Conservation (phyloP, 2,888 invertebrate genomes). For the Melinopterus prodromus region DNA sequence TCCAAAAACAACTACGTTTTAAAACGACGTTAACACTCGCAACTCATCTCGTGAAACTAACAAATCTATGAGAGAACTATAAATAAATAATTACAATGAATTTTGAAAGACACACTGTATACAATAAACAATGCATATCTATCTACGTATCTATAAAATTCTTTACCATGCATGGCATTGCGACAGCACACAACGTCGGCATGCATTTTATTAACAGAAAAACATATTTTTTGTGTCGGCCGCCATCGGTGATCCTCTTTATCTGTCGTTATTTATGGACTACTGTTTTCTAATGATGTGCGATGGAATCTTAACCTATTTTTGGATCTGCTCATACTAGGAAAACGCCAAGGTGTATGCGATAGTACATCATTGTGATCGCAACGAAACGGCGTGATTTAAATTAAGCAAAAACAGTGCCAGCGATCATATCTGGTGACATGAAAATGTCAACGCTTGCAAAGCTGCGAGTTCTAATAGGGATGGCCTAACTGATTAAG, state of each 20-base stretch:
- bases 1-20: too few species aligned
- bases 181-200: not conserved
- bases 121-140: not conserved
- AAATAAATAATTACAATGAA: too few species aligned
- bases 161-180: not conserved
- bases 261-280: not conserved
- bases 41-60: too few species aligned
- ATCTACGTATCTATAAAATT: not conserved
- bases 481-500: not conserved
- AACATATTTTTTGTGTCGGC: not conserved
- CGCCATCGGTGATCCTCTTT: not conserved
- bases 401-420: not conserved
- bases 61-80: too few species aligned
- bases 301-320: not conserved
- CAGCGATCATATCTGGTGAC: not conserved
- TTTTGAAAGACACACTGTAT: too few species aligned
- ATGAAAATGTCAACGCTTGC: not conserved
- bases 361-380: not conserved
- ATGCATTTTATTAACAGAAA: not conserved
- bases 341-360: not conserved
- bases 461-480: not conserved
- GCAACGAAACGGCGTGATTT: not conserved
- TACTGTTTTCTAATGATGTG: not conserved
- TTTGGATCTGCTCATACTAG: not conserved
- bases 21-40: too few species aligned